These are phyloP conservation scores for Protobothrops mucrosquamatus DNA, from an alignment of 2,113 vertebrate genomes.

Conservation along the genomic window DNA sequence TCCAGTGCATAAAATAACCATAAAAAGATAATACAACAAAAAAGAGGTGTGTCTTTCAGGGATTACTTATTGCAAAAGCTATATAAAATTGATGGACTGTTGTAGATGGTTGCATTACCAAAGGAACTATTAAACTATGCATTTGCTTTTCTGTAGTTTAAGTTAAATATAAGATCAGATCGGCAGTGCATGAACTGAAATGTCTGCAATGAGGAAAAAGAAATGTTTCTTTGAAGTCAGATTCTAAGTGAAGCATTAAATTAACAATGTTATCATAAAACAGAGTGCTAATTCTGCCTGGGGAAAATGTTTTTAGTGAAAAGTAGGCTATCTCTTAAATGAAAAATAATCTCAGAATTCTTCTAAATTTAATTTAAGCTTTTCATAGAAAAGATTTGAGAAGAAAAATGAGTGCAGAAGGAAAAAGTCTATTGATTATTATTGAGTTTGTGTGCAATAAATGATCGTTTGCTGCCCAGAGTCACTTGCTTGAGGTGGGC, in stretches of 20 bases:
- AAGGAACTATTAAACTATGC: conserved; percentile 48
- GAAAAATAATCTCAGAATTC: conserved; percentile 46
- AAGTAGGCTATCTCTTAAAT: conserved; percentile 54
- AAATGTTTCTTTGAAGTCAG: conserved; percentile 75
- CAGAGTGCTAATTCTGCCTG: conserved; percentile 67
- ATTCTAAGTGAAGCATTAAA: conserved; percentile 80
- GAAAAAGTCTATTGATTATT: conserved; percentile 18
- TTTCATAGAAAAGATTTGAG: conserved; percentile 13
- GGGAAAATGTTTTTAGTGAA: conserved; percentile 53
- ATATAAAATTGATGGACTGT: conserved; percentile 54
- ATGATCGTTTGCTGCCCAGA: neutral
- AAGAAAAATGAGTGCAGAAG: neutral
- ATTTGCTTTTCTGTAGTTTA: conserved; percentile 44
- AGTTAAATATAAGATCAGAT: conserved; percentile 64
- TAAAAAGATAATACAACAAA: conserved; percentile 52
- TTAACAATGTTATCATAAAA: conserved; percentile 76
- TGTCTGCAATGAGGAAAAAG: conserved; percentile 53
- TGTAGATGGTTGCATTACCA: conserved; percentile 58
- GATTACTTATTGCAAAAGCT: conserved; percentile 51
- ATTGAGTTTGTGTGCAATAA: neutral
- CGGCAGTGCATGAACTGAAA: conserved; percentile 54
- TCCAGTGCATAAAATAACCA: conserved; percentile 37
- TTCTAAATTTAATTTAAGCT: conserved; percentile 51
- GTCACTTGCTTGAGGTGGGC: neutral
- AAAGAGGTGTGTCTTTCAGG: conserved; percentile 49